Percentiles rank a stretch among this genome's conserved stretches.
Evolutionary conservation across 2,888 invertebrate genomes (phyloP).

Genomic region (Eucera pruinosa): DNA sequence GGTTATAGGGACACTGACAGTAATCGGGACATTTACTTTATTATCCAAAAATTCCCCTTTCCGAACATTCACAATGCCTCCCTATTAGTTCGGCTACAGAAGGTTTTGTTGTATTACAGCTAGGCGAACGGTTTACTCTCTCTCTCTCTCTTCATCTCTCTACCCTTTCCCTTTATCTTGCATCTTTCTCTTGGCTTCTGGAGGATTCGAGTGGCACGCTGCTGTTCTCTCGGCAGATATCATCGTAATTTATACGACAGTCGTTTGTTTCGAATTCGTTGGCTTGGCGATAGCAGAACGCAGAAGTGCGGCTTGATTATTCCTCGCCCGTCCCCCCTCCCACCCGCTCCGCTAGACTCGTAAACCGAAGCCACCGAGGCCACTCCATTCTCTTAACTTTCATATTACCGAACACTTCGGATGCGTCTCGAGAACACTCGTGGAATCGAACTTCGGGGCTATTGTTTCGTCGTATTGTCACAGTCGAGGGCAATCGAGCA

Average conservation of each 20-base stretch:
- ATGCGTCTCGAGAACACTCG: slow-evolving; percentile 35
- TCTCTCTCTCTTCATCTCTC: background rate
- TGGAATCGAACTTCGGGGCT: slow-evolving; percentile 37
- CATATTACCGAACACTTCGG: slow-evolving; percentile 46
- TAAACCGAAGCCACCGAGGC: slow-evolving; percentile 27
- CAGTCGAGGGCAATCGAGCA: slow-evolving; percentile 22
- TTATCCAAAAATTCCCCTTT: too few species aligned
- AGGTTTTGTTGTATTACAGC: too few species aligned
- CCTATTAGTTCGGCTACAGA: too few species aligned
- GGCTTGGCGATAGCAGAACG: slow-evolving; percentile 58
- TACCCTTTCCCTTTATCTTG: background rate
- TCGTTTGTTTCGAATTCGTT: slow-evolving; percentile 70
- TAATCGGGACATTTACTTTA: too few species aligned
- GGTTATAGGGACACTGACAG: too few species aligned
- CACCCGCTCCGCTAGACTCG: background rate
- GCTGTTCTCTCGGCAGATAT: slow-evolving; percentile 61
- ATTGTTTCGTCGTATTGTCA: slow-evolving; percentile 35
- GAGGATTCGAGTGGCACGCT: slow-evolving; percentile 47
- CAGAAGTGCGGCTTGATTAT: slow-evolving; percentile 63
- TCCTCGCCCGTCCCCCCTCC: slow-evolving; percentile 24
- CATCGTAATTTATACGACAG: slow-evolving; percentile 73
- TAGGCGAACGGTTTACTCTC: slow-evolving; percentile 40
- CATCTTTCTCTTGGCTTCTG: slow-evolving; percentile 28
- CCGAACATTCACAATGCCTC: too few species aligned
- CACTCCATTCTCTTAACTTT: slow-evolving; percentile 47